Percentiles rank a stretch among this genome's conserved stretches.
These are phyloP conservation scores for Tinea semifulvella DNA, from an alignment of 2,888 invertebrate species.

Conservation along the genomic window DNA sequence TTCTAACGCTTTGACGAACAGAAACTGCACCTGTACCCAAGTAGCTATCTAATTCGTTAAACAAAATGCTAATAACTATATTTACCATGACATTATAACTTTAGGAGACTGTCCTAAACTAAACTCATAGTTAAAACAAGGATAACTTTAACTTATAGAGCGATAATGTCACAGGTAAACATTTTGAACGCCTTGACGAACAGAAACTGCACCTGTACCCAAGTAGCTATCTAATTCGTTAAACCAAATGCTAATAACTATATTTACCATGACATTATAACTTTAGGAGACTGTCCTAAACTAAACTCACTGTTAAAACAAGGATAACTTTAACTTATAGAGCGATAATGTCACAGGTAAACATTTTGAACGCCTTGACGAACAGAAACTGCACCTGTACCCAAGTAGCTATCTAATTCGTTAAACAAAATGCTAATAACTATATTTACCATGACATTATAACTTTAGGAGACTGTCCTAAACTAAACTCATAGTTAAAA, in stretches of 20 bases:
- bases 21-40: slow-evolving; percentile 45
- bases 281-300: too few relatives aligned
- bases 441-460: slow-evolving; percentile 11
- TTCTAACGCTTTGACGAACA: slow-evolving; percentile 29
- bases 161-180: slow-evolving; percentile 14
- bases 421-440: slow-evolving; percentile 47
- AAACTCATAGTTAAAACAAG: too few relatives aligned
- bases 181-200: slow-evolving; percentile 28
- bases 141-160: not conserved
- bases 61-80: slow-evolving; percentile 44
- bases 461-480: too few relatives aligned
- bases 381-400: slow-evolving; percentile 44
- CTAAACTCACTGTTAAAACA: too few relatives aligned
- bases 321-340: not conserved
- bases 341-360: slow-evolving; percentile 13
- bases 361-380: slow-evolving; percentile 28
- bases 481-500: too few relatives aligned
- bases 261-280: not conserved
- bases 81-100: not conserved
- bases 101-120: too few relatives aligned
- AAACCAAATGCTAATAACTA: slow-evolving; percentile 44
- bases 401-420: slow-evolving; percentile 41
- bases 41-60: slow-evolving; percentile 42
- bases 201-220: slow-evolving; percentile 44
- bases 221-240: slow-evolving; percentile 43